Conservation (phyloP, 2,888 invertebrate genomes). For the Nymphalis c-album region DNA sequence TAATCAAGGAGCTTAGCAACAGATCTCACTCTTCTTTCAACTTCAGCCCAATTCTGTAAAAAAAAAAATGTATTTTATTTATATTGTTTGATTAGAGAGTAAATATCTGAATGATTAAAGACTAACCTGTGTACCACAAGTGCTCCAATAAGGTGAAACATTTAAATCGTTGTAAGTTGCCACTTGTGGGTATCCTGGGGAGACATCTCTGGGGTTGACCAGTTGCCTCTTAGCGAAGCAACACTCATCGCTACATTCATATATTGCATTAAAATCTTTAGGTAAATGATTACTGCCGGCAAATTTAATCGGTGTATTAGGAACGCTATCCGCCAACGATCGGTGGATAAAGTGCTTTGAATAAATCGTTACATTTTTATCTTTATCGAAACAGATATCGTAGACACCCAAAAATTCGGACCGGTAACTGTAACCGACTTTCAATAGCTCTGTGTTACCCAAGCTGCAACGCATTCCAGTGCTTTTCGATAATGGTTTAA, state of each 20-base stretch:
- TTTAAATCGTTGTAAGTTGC: slow-evolving; percentile 54
- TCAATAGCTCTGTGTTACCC: slow-evolving; percentile 43
- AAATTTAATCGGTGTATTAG: not conserved
- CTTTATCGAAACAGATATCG: slow-evolving; percentile 51
- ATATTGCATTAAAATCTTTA: slow-evolving; percentile 45
- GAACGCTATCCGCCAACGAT: not conserved
- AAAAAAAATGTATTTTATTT: not conserved
- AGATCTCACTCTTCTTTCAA: slow-evolving; percentile 51
- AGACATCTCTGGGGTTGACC: slow-evolving; percentile 53
- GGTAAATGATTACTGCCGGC: slow-evolving; percentile 26
- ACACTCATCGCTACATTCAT: slow-evolving; percentile 51
- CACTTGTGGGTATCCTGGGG: slow-evolving; percentile 51
- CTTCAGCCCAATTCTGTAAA: slow-evolving; percentile 57
- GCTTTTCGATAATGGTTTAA: slow-evolving; percentile 30
- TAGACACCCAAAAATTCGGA: slow-evolving; percentile 45
- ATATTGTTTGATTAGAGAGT: not conserved
- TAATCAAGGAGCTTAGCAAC: slow-evolving; percentile 42
- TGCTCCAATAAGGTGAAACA: slow-evolving; percentile 60
- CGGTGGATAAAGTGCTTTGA: not conserved
- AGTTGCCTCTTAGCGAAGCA: slow-evolving; percentile 56
- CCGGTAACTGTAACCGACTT: slow-evolving; percentile 46
- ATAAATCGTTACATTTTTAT: slow-evolving; percentile 14
- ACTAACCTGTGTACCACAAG: slow-evolving; percentile 51
- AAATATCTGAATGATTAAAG: not conserved
- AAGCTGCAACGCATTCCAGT: not conserved